phyloP scores from a whole-genome alignment of 2,888 invertebrate genomes.

The Conops quadrifasciatus region DNA sequence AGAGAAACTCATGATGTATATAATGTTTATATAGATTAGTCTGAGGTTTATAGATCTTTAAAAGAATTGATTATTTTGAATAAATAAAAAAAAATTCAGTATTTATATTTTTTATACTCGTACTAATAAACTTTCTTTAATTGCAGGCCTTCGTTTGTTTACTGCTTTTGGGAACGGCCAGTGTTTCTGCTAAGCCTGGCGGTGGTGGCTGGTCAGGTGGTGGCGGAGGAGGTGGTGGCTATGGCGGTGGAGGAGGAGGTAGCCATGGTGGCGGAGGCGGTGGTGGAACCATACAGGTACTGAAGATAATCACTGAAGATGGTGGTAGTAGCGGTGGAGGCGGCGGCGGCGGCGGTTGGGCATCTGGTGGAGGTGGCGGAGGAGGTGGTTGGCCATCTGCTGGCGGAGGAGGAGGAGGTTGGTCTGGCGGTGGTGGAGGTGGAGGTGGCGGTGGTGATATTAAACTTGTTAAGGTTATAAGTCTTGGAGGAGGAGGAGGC shows the following conservation, averaged over 20 bases:
- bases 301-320: slow-evolving; percentile 44
- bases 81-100: background rate
- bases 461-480: slow-evolving; percentile 47
- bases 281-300: slow-evolving; percentile 43
- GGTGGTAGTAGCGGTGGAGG: slow-evolving; percentile 47
- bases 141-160: slow-evolving; percentile 60
- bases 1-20: no score
- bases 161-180: slow-evolving; percentile 58
- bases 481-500: slow-evolving; percentile 44
- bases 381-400: slow-evolving; percentile 36
- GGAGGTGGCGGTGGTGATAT: slow-evolving; percentile 43
- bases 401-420: slow-evolving; percentile 42
- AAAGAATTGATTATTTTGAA: no score
- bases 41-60: no score
- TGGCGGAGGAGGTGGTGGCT: slow-evolving; percentile 29
- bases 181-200: slow-evolving; percentile 58
- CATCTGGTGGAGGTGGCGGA: slow-evolving; percentile 38
- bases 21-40: no score
- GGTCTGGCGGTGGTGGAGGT: slow-evolving; percentile 40
- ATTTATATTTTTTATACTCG: background rate
- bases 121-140: background rate
- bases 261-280: slow-evolving; percentile 41
- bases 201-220: slow-evolving; percentile 46
- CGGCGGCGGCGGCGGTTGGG: slow-evolving; percentile 48
- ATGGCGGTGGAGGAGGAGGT: slow-evolving; percentile 43